Base-by-base conservation (phyloP, 2,888 invertebrate genomes). In the Thymelicus acteon region DNA sequence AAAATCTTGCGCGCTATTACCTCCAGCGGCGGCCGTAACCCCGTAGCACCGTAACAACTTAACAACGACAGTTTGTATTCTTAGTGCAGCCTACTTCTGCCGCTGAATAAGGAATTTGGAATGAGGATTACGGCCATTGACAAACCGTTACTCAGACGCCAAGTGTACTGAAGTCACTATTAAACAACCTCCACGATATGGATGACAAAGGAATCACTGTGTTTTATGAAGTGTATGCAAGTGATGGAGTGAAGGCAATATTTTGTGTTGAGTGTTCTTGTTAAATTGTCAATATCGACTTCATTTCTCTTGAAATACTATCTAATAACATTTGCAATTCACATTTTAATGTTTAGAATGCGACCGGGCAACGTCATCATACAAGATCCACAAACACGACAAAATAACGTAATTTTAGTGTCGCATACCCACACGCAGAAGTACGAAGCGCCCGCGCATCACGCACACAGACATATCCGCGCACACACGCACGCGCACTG, bases 41-140 rank as follows among this genome's bases (percentile, higher is more conserved):
- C 1, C 24, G 3, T n/a, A n/a, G n/a, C n/a, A n/a, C n/a, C n/a
- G n/a, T 31, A 31, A 31, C 3, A 12, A 10, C 10, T 12, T 80
- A 81, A 84, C 82, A 83, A 88, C 88, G 88, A 90, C 87, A 90
- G 86, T 85, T 87, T 87, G 85, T 86, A 81, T 82, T 82, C 54
- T 48, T 37, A 47, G 31, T 48, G n/a, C 40, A 1, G 37, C 39
- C 60, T 37, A 39, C 39, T 15, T 39, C 7, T 39, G 58, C 3
- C 8, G 8, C 39, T 37, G 39, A 57, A 57, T 57, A 57, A 31
- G 54, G 57, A 57, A 6, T 37, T 57, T 13, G 3, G n/a, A n/a
- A n/a, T n/a, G n/a, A n/a, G n/a, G 37, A 37, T 54, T 37, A 12
- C 24, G 52, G 13, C 31, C 31, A 57, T 2, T 8, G 7, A 52